A percentile compares a stretch with the other conserved stretches of the same genome.
Evolutionary conservation across 2,797 vertebrate genomes (phyloP).

Genomic region (Cuculus canorus): DNA sequence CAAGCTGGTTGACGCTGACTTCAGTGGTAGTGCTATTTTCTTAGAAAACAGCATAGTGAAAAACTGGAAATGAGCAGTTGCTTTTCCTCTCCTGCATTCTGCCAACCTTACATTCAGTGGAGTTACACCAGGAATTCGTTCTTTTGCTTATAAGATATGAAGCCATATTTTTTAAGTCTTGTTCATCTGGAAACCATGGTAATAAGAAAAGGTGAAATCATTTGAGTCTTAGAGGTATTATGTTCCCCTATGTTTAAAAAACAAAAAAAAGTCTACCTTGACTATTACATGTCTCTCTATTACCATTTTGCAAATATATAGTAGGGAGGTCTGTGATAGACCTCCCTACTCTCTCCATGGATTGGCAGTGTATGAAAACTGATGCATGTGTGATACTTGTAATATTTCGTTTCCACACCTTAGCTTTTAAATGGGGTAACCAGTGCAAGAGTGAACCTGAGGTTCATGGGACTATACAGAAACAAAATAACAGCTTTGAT

Average conservation of each 20-base stretch:
- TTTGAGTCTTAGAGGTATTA: no score
- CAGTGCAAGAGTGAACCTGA: neutral
- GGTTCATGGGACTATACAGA: neutral
- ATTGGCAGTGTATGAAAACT: neutral
- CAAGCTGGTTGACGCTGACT: neutral
- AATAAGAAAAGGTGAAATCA: no score
- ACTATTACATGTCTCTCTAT: no score
- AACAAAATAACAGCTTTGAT: neutral
- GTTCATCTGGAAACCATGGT: no score
- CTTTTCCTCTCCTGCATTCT: neutral
- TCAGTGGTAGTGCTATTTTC: neutral
- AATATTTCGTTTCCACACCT: neutral
- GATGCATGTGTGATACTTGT: neutral
- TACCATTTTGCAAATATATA: no score
- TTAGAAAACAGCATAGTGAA: neutral
- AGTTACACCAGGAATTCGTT: no score
- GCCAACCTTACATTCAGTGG: fast-evolving
- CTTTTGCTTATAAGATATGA: no score
- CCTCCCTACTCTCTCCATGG: neutral
- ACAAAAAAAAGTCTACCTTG: no score
- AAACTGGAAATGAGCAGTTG: neutral
- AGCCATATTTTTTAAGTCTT: no score
- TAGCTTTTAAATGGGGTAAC: neutral
- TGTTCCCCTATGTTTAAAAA: no score
- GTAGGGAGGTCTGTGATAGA: neutral